phyloP scores from a whole-genome alignment of 2,797 vertebrate species.

The Malacoctenus gilli region DNA sequence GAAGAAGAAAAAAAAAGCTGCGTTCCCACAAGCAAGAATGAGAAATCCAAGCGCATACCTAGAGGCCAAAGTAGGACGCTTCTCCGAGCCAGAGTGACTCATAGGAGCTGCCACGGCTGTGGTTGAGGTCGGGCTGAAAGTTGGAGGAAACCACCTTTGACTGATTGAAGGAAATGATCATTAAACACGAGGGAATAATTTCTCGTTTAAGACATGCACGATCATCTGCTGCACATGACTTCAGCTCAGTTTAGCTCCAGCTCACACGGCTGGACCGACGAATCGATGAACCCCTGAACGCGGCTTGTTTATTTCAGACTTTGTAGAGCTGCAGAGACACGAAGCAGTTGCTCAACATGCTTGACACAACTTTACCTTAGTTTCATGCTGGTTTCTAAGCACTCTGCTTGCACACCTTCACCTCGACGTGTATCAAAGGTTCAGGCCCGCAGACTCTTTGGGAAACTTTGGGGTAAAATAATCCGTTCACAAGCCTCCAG shows the following conservation, averaged over 20 bases:
- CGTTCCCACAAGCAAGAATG: slow-evolving; percentile 6
- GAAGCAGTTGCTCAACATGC: too few species aligned
- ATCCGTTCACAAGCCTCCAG: background rate
- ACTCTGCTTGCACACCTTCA: too few species aligned
- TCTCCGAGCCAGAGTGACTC: slow-evolving; percentile 33
- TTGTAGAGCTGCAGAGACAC: background rate
- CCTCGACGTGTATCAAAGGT: too few species aligned
- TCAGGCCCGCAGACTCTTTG: too few species aligned
- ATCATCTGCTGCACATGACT: too few species aligned
- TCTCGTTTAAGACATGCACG: too few species aligned
- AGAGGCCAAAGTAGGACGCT: slow-evolving; percentile 38
- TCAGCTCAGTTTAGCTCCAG: background rate
- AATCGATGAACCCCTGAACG: background rate
- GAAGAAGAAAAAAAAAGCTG: too few species aligned
- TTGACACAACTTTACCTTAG: too few species aligned
- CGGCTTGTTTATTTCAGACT: background rate
- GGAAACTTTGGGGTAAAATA: too few species aligned
- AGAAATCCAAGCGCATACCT: slow-evolving; percentile 16
- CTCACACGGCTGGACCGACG: too few species aligned
- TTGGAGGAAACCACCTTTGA: slow-evolving; percentile 28
- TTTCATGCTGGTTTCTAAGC: too few species aligned
- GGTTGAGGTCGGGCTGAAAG: slow-evolving; percentile 29
- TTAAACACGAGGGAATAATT: too few species aligned
- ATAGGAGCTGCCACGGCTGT: slow-evolving; percentile 12
- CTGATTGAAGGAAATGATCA: background rate